Conservation (phyloP, 92 coral and sea anemone genomes). For the Zoanthus gigantus region DNA sequence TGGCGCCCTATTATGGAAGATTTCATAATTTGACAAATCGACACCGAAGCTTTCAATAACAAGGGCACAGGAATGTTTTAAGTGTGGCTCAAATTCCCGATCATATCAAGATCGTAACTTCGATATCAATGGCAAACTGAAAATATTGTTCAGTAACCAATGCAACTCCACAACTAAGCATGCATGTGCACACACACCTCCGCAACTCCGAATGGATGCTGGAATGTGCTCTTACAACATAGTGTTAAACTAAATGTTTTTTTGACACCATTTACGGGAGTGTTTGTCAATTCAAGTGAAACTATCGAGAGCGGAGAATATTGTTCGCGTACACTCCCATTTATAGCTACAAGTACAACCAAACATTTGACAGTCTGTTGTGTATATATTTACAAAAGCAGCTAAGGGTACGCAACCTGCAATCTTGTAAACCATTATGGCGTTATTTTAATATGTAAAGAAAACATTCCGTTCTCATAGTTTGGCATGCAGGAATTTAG, state of each 20-base stretch:
- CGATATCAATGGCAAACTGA: conserved; percentile 39
- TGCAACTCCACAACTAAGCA: conserved; percentile 25
- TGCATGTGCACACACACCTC: neutral
- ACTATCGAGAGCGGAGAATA: conserved; percentile 7
- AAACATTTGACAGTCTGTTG: conserved; percentile 42
- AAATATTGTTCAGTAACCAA: conserved; percentile 33
- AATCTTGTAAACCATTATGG: conserved; percentile 37
- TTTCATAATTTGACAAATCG: conserved; percentile 45
- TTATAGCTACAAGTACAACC: neutral
- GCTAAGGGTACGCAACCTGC: conserved; percentile 32
- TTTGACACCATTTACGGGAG: conserved; percentile 15
- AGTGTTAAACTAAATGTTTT: neutral
- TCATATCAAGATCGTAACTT: conserved; percentile 40
- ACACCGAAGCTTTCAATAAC: neutral
- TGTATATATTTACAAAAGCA: conserved; percentile 45
- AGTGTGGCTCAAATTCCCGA: conserved; percentile 45
- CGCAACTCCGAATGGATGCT: conserved; percentile 1
- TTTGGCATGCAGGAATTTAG: conserved; percentile 14
- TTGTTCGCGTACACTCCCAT: conserved; percentile 46
- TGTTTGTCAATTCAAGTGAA: conserved; percentile 17
- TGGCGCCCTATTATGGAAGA: conserved; percentile 26
- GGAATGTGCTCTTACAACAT: conserved; percentile 30
- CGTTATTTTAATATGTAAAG: conserved; percentile 43
- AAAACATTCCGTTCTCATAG: conserved; percentile 31
- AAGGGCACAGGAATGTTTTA: conserved; percentile 14